Evolutionary conservation across 2,888 invertebrate genomes (phyloP).

Genomic region (Gymnoscelis rufifasciata): DNA sequence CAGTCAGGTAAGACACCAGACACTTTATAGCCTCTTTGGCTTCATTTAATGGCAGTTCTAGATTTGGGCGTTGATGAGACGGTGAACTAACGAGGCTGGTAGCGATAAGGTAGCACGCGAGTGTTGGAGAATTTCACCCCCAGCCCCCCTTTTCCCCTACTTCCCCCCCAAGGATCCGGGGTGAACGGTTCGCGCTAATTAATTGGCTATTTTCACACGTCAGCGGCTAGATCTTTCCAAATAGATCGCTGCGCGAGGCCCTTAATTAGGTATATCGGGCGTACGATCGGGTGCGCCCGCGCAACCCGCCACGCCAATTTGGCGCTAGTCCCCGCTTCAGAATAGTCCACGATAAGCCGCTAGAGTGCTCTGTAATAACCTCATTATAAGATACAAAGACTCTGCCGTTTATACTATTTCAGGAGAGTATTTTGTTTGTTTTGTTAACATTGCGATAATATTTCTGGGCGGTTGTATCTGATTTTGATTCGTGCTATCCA

Average conservation of each 20-base stretch:
- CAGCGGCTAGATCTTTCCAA: conserved; percentile 75
- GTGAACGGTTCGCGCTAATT: conserved; percentile 71
- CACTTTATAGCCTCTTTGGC: conserved; percentile 16
- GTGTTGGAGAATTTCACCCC: conserved; percentile 57
- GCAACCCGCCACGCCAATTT: conserved; percentile 76
- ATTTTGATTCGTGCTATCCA: conserved; percentile 9
- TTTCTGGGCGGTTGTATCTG: conserved; percentile 16
- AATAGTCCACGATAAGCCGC: conserved; percentile 64
- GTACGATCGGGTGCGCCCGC: conserved; percentile 66
- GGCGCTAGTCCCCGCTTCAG: conserved; percentile 65
- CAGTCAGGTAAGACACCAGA: background rate
- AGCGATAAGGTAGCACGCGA: conserved; percentile 62
- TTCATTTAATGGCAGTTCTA: conserved; percentile 21
- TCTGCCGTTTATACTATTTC: conserved; percentile 57
- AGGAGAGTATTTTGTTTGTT: conserved; percentile 36
- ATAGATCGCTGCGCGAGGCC: conserved; percentile 73
- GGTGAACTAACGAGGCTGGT: conserved; percentile 47
- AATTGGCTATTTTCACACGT: conserved; percentile 80
- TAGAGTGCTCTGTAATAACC: conserved; percentile 74
- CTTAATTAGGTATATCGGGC: conserved; percentile 65
- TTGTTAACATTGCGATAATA: conserved; percentile 17
- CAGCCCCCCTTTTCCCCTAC: too few species aligned
- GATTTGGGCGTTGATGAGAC: conserved; percentile 28
- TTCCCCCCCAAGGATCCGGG: conserved; percentile 26
- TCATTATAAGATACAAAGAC: conserved; percentile 73